Percentiles rank a stretch among this genome's conserved stretches.
Conservation (phyloP, 2,113 vertebrate species). For the Equus przewalskii region DNA sequence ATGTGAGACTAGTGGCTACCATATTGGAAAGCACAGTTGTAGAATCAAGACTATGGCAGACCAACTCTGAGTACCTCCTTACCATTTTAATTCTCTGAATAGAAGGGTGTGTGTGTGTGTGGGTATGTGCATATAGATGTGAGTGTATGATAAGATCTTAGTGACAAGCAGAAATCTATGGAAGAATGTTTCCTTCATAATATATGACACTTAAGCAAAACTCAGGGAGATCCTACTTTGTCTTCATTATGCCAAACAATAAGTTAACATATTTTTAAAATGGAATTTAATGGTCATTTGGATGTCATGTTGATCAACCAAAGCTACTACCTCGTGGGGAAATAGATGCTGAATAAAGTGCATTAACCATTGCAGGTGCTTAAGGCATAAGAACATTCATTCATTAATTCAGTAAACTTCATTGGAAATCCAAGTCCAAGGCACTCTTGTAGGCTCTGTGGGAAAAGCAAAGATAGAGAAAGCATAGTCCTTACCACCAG, state of each 20-base stretch:
- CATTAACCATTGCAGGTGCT: not conserved
- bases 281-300: not conserved
- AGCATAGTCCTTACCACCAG: not conserved
- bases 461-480: not conserved
- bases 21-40: not conserved
- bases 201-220: not conserved
- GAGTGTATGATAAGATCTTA: not conserved
- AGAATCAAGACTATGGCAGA: not conserved
- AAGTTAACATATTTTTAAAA: not conserved
- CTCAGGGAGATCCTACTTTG: no score
- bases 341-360: not conserved
- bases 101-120: not conserved
- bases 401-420: not conserved
- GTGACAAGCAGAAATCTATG: not conserved
- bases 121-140: not conserved
- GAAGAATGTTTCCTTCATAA: not conserved
- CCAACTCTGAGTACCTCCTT: not conserved
- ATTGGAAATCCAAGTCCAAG: not conserved
- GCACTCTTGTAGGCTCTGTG: not conserved
- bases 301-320: not conserved
- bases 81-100: not conserved
- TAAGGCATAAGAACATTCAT: not conserved
- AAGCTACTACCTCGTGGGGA: not conserved
- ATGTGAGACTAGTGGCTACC: not conserved
- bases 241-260: not conserved